Percentiles rank a stretch among this genome's conserved stretches.
These are phyloP conservation scores for Diabrotica undecimpunctata DNA, from an alignment of 1,140 invertebrate genomes.

Conservation along the genomic window DNA sequence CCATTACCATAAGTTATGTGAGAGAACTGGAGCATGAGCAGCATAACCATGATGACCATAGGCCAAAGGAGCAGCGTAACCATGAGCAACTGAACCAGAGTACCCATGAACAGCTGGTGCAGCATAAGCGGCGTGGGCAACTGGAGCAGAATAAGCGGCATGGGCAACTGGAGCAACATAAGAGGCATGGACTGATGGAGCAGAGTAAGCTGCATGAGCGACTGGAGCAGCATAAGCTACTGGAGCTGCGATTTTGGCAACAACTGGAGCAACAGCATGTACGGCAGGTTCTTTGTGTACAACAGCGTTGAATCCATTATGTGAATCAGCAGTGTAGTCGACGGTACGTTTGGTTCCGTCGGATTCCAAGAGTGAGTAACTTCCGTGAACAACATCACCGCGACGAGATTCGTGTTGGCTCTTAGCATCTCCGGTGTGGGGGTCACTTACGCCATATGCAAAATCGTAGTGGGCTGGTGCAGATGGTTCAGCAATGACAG, in stretches of 20 bases:
- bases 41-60: background rate
- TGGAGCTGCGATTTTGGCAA: constrained; percentile 16
- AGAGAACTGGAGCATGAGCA: constrained; percentile 51
- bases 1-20: constrained; percentile 42
- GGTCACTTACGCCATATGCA: constrained; percentile 42
- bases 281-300: constrained; percentile 43
- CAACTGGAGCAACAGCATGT: constrained; percentile 34
- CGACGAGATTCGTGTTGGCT: constrained; percentile 25
- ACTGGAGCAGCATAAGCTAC: constrained; percentile 6
- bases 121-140: background rate
- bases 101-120: background rate
- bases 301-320: constrained; percentile 53
- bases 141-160: background rate
- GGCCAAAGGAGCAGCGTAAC: too few relatives aligned
- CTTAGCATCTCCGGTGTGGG: constrained; percentile 48
- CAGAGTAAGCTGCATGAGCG: background rate
- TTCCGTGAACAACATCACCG: constrained; percentile 27
- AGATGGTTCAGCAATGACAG: constrained; percentile 14
- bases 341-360: constrained; percentile 57
- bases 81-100: background rate
- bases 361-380: constrained; percentile 60
- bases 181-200: background rate
- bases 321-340: constrained; percentile 61
- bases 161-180: background rate
- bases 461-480: constrained; percentile 31